Conservation (phyloP, 2,113 vertebrate genomes). For the Rhinopomastus cyanomelas region DNA sequence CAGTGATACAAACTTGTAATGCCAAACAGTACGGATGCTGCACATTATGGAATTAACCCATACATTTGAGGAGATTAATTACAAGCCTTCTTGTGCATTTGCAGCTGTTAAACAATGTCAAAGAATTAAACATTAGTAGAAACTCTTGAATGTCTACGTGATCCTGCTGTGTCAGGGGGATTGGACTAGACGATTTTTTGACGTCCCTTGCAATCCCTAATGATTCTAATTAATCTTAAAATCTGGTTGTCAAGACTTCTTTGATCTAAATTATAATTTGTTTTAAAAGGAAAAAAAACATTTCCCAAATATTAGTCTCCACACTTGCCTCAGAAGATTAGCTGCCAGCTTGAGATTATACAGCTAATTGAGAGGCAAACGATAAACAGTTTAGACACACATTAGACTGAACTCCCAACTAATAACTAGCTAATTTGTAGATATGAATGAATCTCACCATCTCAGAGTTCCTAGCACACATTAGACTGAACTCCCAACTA, state of each 20-base stretch:
- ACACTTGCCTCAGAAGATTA: neutral
- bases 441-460: neutral
- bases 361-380: too few relatives aligned
- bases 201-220: too few relatives aligned
- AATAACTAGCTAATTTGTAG: neutral
- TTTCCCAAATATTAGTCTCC: neutral
- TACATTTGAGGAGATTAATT: neutral
- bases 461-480: neutral
- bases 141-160: neutral
- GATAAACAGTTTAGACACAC: neutral
- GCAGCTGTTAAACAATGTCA: neutral
- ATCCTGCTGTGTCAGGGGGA: too few relatives aligned
- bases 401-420: neutral
- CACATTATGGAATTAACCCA: neutral
- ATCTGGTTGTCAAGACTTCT: neutral
- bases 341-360: neutral
- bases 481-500: neutral
- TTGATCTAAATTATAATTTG: neutral
- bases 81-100: neutral
- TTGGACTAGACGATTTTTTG: too few relatives aligned
- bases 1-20: neutral
- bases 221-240: neutral
- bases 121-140: neutral
- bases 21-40: neutral
- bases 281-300: neutral